Evolutionary conservation across 2,113 vertebrate genomes (phyloP), one percentile per base, ranked within the genome.

Genomic region (Halichoerus grypus): DNA sequence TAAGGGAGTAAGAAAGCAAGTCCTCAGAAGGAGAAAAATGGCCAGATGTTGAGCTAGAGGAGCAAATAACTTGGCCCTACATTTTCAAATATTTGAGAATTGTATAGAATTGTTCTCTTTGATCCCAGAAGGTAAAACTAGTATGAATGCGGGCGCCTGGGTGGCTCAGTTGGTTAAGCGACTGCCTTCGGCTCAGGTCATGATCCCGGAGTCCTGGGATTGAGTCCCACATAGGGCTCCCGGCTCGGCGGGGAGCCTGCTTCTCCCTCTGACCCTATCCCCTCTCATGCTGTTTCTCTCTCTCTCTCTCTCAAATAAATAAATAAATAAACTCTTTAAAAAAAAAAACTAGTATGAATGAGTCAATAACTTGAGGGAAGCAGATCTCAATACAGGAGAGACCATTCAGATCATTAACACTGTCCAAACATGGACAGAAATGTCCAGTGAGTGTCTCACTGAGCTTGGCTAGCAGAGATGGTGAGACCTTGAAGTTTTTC

Each of bases 401-500:
- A 63, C 14, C 19, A 28, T 53, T 67, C 5, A 83, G 85, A 12
- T 28, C 46, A 33, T 69, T 69, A 0, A 1, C n/a, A 39, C 18
- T 33, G 19, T 65, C 31, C 33, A 3, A 19, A 57, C 26, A 49
- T 22, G 36, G 33, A 22, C 3, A 12, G 51, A 67, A 36, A 36
- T 1, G 2, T 46, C 11, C 7, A 7, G 33, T 31, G n/a, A 14
- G 22, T 46, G 22, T 53, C 42, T 26, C 36, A 0, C 3, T 55
- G 16, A 53, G 26, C 36, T 2, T 5, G 9, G 28, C n/a, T n/a
- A 13, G 22, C 10, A 49, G 6, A 16, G 36, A 88, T 31, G 24
- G 53, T 7, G 6, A 36, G n/a, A 74, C 26, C 28, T 22, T 53
- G 15, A 14, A 5, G n/a, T 65, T 55, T 71, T 81, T 31, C 57